Evolutionary conservation across 2,797 vertebrate genomes (phyloP).

Genomic region (Myotis daubentonii): DNA sequence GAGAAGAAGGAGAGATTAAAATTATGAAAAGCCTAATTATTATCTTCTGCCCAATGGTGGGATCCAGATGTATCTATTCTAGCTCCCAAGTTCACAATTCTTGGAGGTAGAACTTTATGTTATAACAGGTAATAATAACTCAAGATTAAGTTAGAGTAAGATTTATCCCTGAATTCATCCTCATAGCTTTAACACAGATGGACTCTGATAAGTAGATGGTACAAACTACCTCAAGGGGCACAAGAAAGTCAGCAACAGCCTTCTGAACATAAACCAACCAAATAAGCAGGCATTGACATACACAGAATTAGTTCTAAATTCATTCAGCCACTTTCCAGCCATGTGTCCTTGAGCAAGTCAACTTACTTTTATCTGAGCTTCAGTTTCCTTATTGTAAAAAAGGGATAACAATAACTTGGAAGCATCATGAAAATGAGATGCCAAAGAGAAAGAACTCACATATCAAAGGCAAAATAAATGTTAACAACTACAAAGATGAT

Average conservation of each 20-base stretch:
- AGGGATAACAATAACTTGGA: background rate
- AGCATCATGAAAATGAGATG: background rate
- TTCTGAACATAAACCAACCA: background rate
- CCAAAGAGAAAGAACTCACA: background rate
- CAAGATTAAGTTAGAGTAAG: background rate
- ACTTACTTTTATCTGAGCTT: background rate
- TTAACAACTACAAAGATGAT: background rate
- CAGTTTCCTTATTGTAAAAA: constrained; percentile 7
- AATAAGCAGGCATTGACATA: background rate
- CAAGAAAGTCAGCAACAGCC: background rate
- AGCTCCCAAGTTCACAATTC: background rate
- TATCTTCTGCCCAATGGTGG: background rate
- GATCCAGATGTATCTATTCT: background rate
- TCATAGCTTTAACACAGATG: background rate
- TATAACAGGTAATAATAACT: background rate
- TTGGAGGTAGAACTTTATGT: background rate
- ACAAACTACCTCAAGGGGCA: background rate
- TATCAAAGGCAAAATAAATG: background rate
- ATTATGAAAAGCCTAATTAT: background rate
- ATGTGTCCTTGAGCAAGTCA: background rate
- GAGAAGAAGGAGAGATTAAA: background rate
- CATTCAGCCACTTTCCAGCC: background rate
- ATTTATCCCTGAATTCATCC: background rate
- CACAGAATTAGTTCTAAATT: background rate
- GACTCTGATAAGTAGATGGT: background rate